Evolutionary conservation across 2,797 vertebrate species (phyloP).

Genomic region (Chelon labrosus): DNA sequence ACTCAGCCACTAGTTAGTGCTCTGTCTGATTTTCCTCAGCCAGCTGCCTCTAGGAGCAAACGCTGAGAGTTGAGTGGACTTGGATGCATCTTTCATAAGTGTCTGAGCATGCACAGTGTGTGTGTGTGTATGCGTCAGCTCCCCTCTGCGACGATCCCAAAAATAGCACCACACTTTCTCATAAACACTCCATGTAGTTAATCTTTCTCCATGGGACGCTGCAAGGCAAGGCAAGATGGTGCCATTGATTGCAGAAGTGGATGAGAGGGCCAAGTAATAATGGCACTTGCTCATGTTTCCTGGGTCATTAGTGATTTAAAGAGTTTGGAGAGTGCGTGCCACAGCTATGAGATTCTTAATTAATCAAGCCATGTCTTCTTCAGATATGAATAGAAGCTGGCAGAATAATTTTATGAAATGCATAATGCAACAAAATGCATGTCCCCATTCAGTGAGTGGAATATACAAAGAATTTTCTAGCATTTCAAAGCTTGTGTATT

Average conservation of each 20-base stretch:
- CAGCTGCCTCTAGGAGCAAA: constrained; percentile 54
- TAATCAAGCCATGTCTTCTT: constrained; percentile 37
- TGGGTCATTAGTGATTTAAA: constrained; percentile 47
- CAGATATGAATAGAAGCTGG: constrained; percentile 41
- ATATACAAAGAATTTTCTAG: not conserved
- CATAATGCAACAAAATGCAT: constrained; percentile 2
- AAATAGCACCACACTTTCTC: constrained; percentile 71
- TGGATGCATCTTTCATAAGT: constrained; percentile 65
- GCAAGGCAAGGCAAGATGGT: constrained; percentile 28
- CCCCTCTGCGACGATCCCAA: constrained; percentile 47
- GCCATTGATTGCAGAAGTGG: constrained; percentile 73
- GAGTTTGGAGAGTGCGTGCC: constrained; percentile 26
- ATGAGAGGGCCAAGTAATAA: constrained; percentile 47
- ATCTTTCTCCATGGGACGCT: constrained; percentile 40
- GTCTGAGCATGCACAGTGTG: constrained; percentile 30
- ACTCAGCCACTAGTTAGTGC: constrained; percentile 67
- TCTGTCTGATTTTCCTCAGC: constrained; percentile 47
- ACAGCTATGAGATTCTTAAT: constrained; percentile 26
- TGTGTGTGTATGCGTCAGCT: constrained; percentile 17
- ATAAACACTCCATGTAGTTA: constrained; percentile 70
- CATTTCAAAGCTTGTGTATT: not conserved
- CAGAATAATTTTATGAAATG: constrained; percentile 4
- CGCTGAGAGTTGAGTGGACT: constrained; percentile 59
- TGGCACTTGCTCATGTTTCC: constrained; percentile 51
- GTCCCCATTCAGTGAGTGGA: not conserved